phyloP scores from a whole-genome alignment of 2,888 invertebrate species.

The Mythimna lalbum region DNA sequence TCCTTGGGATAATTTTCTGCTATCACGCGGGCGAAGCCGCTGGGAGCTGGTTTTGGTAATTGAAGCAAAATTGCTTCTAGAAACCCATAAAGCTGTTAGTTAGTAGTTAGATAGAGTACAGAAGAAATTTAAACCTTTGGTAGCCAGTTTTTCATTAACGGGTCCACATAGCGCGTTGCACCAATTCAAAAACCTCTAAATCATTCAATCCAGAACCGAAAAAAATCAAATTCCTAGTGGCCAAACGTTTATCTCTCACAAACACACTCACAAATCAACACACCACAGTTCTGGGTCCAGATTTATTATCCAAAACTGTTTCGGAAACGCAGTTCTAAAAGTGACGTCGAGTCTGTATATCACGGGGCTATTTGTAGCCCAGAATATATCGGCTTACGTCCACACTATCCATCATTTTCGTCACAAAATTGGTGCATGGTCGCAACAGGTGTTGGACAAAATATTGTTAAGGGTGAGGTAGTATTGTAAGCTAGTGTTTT shows the following conservation, averaged over 20 bases:
- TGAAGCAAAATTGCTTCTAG: too few species aligned
- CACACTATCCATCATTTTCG: conserved; percentile 61
- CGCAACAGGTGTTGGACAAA: conserved; percentile 64
- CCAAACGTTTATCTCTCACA: conserved; percentile 49
- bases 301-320: conserved; percentile 58
- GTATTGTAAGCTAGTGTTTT: conserved; percentile 33
- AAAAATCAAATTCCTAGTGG: conserved; percentile 33
- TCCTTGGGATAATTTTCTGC: too few species aligned
- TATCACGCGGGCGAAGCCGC: too few species aligned
- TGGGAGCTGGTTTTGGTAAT: too few species aligned
- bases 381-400: conserved; percentile 49
- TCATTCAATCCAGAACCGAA: conserved; percentile 27
- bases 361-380: conserved; percentile 41
- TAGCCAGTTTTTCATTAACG: not conserved
- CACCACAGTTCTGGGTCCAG: conserved; percentile 20
- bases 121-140: not conserved
- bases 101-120: not conserved
- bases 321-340: conserved; percentile 43
- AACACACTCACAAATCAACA: conserved; percentile 57
- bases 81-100: not conserved
- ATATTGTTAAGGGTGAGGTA: conserved; percentile 23
- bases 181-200: conserved; percentile 26
- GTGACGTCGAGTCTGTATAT: conserved; percentile 45
- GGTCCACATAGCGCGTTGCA: not conserved
- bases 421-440: conserved; percentile 54